Conservation (phyloP, 2,797 vertebrate species). For the Melanotaenia parkinsoni region DNA sequence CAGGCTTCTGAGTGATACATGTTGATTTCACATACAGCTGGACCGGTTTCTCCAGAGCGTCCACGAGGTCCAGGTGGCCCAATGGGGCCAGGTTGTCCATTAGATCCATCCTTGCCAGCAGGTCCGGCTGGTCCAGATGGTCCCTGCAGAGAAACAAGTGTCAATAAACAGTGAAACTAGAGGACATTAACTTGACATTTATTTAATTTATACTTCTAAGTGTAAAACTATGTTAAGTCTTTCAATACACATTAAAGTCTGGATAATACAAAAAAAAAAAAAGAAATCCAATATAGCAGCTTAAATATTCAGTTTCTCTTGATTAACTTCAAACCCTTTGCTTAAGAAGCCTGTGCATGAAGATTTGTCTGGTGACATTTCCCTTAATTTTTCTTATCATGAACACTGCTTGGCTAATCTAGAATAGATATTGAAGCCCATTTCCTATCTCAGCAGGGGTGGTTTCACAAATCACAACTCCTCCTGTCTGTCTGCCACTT, state of each 20-base stretch:
- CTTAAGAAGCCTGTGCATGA: constrained; percentile 43
- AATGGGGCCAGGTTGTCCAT: constrained; percentile 91
- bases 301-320: constrained; percentile 44
- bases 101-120: constrained; percentile 94
- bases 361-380: constrained; percentile 65
- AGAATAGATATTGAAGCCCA: constrained; percentile 54
- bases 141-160: constrained; percentile 82
- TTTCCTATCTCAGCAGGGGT: constrained; percentile 61
- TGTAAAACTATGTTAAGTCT: constrained; percentile 10
- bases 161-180: neutral
- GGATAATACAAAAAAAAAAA: neutral
- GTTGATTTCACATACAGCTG: constrained; percentile 84
- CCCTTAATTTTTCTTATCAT: constrained; percentile 61
- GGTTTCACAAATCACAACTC: constrained; percentile 39
- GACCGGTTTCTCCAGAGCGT: constrained; percentile 92
- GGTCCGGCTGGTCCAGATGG: constrained; percentile 89
- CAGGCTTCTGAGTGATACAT: neutral
- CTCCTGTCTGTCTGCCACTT: constrained; percentile 49
- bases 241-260: constrained; percentile 16
- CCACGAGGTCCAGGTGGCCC: constrained; percentile 96
- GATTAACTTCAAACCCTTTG: constrained; percentile 34
- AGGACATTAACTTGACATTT: constrained; percentile 7
- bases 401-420: constrained; percentile 57
- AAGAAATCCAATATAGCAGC: constrained; percentile 32
- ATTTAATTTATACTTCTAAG: constrained; percentile 21